Evolutionary conservation across 1,140 invertebrate species (phyloP).

Genomic region (Pteromalus puparum): DNA sequence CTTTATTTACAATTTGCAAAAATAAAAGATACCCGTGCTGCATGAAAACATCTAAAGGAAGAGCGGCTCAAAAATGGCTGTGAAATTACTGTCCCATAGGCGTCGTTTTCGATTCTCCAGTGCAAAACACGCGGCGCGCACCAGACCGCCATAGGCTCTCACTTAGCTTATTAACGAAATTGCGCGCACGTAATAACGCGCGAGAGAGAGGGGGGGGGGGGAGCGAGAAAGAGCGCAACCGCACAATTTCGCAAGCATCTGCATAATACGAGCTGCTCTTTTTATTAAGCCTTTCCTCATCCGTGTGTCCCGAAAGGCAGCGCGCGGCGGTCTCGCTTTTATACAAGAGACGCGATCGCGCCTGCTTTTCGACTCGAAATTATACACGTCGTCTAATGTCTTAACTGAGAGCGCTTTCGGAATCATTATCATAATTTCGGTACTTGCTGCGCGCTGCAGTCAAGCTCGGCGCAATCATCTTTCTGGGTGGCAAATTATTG

Average conservation of each 20-base stretch:
- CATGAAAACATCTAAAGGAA: conserved; percentile 19
- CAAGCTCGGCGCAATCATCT: conserved; percentile 62
- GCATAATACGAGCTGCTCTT: conserved; percentile 60
- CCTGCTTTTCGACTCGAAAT: conserved; percentile 63
- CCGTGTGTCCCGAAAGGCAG: background rate
- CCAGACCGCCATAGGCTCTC: background rate
- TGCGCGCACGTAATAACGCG: conserved; percentile 47
- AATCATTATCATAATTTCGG: conserved; percentile 72
- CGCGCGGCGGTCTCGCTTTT: conserved; percentile 52
- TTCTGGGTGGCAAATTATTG: conserved; percentile 68
- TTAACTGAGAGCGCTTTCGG: conserved; percentile 68
- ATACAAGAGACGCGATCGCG: conserved; percentile 51
- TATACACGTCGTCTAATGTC: conserved; percentile 69
- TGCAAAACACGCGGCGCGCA: no score
- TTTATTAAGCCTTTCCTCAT: conserved; percentile 64
- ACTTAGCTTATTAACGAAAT: conserved; percentile 54
- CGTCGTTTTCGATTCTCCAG: background rate
- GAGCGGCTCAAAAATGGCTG: background rate
- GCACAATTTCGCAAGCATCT: conserved; percentile 56
- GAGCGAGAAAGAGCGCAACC: background rate
- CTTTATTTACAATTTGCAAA: background rate
- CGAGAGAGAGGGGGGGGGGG: background rate
- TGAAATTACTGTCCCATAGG: conserved; percentile 30
- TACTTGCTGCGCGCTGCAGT: conserved; percentile 58
- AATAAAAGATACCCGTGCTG: background rate